Percentiles rank a stretch among this genome's conserved stretches.
These are phyloP conservation scores for Acanthurus lineatus DNA, from an alignment of 2,797 vertebrate genomes.

Conservation along the genomic window DNA sequence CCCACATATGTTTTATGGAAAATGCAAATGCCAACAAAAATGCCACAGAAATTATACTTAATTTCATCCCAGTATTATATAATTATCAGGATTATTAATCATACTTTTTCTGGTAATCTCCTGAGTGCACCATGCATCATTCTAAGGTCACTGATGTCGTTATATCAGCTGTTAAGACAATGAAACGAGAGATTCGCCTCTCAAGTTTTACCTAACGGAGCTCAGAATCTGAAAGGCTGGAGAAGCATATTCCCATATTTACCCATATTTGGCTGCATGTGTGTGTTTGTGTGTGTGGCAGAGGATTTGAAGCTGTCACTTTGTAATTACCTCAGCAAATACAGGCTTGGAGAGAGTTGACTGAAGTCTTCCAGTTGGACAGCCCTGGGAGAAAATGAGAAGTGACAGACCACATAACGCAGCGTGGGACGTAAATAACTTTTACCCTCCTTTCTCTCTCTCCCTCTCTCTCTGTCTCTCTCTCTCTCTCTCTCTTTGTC, in stretches of 20 bases:
- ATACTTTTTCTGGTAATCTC: neutral
- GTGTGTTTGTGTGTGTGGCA: constrained; percentile 41
- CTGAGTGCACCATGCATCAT: neutral
- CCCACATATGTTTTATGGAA: constrained; percentile 40
- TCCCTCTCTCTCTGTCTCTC: constrained; percentile 30
- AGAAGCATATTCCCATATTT: constrained; percentile 43
- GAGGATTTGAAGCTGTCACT: constrained; percentile 81
- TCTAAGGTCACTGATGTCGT: constrained; percentile 15
- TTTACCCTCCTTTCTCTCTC: constrained; percentile 51
- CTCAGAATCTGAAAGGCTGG: constrained; percentile 24
- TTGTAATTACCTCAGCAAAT: constrained; percentile 84
- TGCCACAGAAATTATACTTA: constrained; percentile 11
- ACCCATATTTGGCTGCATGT: constrained; percentile 28
- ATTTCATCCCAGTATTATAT: constrained; percentile 20
- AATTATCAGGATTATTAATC: constrained; percentile 39
- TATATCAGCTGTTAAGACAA: constrained; percentile 14
- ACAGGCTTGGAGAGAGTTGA: constrained; percentile 78
- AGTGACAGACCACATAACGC: constrained; percentile 83
- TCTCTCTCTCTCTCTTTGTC: constrained; percentile 48
- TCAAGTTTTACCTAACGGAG: constrained; percentile 20
- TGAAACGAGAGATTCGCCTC: constrained; percentile 21
- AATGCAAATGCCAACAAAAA: constrained; percentile 37
- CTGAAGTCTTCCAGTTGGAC: constrained; percentile 78
- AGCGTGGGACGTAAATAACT: constrained; percentile 82
- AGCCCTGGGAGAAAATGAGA: constrained; percentile 79